Conservation (phyloP, 2,113 vertebrate species). For the Tonatia bakeri region DNA sequence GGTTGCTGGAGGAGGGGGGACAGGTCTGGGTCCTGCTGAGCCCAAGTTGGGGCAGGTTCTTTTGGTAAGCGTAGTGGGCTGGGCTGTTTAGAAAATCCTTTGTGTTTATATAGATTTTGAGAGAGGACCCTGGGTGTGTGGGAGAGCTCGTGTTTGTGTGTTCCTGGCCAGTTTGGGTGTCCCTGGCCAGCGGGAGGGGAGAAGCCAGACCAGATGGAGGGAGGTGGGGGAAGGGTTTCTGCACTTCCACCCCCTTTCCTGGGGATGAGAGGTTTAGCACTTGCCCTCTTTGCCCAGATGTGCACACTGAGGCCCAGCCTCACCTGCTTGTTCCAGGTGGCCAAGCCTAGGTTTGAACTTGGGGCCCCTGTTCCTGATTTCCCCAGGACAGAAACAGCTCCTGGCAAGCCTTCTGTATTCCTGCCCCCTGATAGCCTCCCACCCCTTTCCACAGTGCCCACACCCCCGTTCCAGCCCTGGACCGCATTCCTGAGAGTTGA, state of each 20-base stretch:
- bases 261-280: neutral
- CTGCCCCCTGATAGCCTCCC: neutral
- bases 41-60: neutral
- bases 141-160: neutral
- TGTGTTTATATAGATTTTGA: neutral
- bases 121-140: neutral
- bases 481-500: slow-evolving; percentile 53
- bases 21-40: neutral
- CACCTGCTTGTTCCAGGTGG: neutral
- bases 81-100: neutral
- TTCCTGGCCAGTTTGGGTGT: neutral
- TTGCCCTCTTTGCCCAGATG: neutral
- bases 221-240: neutral
- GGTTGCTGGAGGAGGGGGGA: neutral
- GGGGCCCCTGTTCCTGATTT: neutral
- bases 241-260: too few species aligned
- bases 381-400: neutral
- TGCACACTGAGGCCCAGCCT: neutral
- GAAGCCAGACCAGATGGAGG: neutral
- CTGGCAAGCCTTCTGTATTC: neutral
- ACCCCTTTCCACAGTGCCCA: neutral
- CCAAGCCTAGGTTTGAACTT: neutral
- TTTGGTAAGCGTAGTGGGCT: neutral
- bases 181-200: neutral
- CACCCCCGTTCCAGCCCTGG: neutral